Base-by-base conservation (phyloP, 2,888 invertebrate genomes). In the Epinotia brunnichana region DNA sequence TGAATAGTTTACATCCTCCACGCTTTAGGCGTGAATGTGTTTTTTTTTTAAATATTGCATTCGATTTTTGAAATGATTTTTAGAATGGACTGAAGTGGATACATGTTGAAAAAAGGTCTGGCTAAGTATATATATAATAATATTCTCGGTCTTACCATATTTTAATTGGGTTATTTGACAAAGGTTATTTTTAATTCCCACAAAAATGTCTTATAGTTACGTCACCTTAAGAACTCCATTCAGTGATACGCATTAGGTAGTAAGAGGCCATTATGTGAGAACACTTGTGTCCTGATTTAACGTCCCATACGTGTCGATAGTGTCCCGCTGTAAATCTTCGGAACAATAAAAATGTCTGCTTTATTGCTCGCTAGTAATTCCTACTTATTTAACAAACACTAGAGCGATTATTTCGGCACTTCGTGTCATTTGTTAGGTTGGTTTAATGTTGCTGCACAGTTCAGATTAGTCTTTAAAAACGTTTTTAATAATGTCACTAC, bases 201-300 rank as follows among this genome's bases (percentile, higher is more conserved):
- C 5, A 19, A 41, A 15, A 41, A 44, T 21, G 21, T 41, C 19
- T 19, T 39, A 19, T 7, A 59, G 39, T 11, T 48, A 5, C 29
- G 66, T 66, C 39, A 66, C 54, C 66, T 56, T 63, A 56, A 63
- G 59, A 17, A 41, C 51, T 41, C 51, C 57, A 53, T 68, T 64
- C 51, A 15, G 62, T 19, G 73, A 69, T 56, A 48, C 74, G 39
- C 48, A 51, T 70, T 59, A 68, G 57, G 44, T 51, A 57, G 56
- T 61, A 51, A 61, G 73, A 64, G 62, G 74, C 69, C 48, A 62
- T 72, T 69, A 56, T 73, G 62, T 51, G 61, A 79, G 80, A 87
- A 85, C 83, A 83, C 81, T 82, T 81, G 81, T 80, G 82, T 69
- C 75, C 80, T 80, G 77, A 83, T 87, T 87, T 86, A 84, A 86